Evolutionary conservation across 2,888 invertebrate species (phyloP), one percentile per base, ranked within the genome.

Genomic region (Torymus texanus): DNA sequence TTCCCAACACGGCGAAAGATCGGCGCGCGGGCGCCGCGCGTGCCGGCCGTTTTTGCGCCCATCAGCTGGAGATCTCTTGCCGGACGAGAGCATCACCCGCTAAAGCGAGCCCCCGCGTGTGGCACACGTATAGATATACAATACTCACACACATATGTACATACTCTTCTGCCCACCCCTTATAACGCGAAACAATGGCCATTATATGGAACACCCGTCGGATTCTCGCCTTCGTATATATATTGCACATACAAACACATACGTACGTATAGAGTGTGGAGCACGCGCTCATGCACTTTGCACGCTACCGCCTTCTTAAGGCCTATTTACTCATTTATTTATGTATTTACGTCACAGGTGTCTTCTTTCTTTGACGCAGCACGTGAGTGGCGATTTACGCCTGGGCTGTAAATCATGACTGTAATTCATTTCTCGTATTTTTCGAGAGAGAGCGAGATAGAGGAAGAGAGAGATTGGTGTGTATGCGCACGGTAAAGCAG

Each of bases 101-200:
- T 16, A 10, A 1, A 12, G 21, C 41, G 29, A 51, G 51, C 24
- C 56, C 53, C 21, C 14, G 53, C 8, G 14, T 5, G 21, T 59
- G 50, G 4, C 4, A 5, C 29, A 29, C 29, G 29, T 29, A 21
- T 21, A 21, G 1, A 21, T 21, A 21, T 21, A 21, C 3, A 3
- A 29, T 5, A 29, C 29, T 5, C 29, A 29, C 29, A 29, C 29
- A 29, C 29, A 29, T 5, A 5, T 5, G 3, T 5, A 3, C 5
- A 29, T 5, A 29, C 4, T 29, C 56, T 61, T 13, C 24, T 50
- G 1, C 14, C 29, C 50, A n/a, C 24, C 29, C 29, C 53, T 75
- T 83, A 79, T 81, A 82, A 82, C 83, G 82, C 75, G 85, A 87
- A 88, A 89, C 88, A 88, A 89, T 89, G 84, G 87, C 88, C 84